Evolutionary conservation across 2,888 invertebrate species (phyloP).

Genomic region (Eretmocerus hayati): DNA sequence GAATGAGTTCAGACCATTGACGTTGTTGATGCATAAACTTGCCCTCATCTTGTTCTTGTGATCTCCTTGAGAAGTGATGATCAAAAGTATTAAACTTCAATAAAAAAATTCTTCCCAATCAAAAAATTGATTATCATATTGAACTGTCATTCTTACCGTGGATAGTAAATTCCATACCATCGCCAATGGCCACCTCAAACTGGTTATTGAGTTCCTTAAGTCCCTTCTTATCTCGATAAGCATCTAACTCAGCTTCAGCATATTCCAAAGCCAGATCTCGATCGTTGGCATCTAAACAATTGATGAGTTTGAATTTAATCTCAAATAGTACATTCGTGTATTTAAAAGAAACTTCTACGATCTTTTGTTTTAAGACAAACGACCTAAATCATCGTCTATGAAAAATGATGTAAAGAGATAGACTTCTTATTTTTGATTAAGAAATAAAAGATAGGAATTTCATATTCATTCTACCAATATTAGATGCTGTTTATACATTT

Average conservation of each 20-base stretch:
- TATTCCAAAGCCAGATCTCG: constrained; percentile 60
- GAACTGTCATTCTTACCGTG: constrained; percentile 59
- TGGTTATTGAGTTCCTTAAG: constrained; percentile 63
- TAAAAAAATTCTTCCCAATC: background rate
- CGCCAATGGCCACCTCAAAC: constrained; percentile 85
- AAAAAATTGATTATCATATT: too few species aligned
- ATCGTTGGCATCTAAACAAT: constrained; percentile 55
- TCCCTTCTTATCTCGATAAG: constrained; percentile 77
- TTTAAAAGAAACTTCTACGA: too few species aligned
- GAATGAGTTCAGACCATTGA: constrained; percentile 72
- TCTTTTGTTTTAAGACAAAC: too few species aligned
- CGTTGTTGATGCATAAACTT: constrained; percentile 73
- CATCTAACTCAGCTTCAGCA: constrained; percentile 70
- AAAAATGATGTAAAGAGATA: too few species aligned
- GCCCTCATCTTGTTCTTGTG: constrained; percentile 74
- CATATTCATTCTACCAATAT: too few species aligned
- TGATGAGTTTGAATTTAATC: too few species aligned
- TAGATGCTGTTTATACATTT: too few species aligned
- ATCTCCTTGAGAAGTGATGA: constrained; percentile 54
- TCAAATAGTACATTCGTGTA: background rate
- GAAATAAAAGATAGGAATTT: too few species aligned
- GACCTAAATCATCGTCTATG: too few species aligned
- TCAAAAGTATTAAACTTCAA: background rate
- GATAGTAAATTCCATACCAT: constrained; percentile 90
- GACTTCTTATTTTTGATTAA: too few species aligned